Evolutionary conservation across 2,797 vertebrate species (phyloP).

Genomic region (Acomys russatus): DNA sequence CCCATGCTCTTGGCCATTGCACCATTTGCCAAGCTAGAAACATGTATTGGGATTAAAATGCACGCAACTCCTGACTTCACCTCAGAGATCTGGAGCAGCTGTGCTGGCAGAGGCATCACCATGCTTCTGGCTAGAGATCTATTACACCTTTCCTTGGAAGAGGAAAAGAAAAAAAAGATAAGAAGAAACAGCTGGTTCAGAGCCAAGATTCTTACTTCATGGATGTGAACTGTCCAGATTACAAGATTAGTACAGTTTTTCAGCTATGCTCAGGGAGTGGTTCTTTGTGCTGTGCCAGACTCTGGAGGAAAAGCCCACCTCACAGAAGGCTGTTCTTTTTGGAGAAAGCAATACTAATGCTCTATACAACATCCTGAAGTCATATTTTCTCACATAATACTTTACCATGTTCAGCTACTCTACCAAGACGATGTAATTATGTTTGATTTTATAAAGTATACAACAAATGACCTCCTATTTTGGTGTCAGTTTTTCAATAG

Average conservation of each 20-base stretch:
- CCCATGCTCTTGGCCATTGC: neutral
- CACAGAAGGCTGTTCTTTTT: neutral
- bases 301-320: neutral
- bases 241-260: neutral
- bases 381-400: neutral
- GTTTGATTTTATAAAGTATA: neutral
- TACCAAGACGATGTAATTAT: neutral
- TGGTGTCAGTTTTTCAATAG: neutral
- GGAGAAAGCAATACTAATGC: neutral
- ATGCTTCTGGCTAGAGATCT: neutral
- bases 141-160: neutral
- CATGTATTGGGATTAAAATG: neutral
- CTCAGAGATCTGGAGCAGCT: neutral
- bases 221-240: neutral
- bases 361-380: neutral
- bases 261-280: neutral
- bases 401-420: neutral
- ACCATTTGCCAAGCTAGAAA: neutral
- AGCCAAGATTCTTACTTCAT: neutral
- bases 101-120: neutral
- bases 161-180: slow-evolving; percentile 18
- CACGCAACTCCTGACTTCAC: neutral
- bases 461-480: no score
- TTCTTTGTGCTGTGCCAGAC: neutral
- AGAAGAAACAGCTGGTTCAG: neutral